Evolutionary conservation across 1,140 invertebrate species (phyloP), one percentile per base, ranked within the genome.

Genomic region (Drosophila miranda): DNA sequence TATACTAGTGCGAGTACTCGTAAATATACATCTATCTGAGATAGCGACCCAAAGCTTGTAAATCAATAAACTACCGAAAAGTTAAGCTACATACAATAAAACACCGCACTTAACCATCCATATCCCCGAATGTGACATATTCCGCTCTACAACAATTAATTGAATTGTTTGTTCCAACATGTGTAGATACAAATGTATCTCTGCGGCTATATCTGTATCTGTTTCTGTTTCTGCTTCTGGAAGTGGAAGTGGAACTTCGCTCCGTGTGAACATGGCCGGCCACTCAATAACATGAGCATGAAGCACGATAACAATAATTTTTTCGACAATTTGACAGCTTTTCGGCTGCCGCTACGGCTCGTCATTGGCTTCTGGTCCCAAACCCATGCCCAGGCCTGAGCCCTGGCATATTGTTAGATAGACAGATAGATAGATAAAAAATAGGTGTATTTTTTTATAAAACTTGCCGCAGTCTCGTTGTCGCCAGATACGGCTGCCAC

Each of bases 61-160:
- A 87, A 87, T 87, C 82, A 87, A 87, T 87, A 87, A 68, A 87
- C 82, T 87, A 87, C 82, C 82, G 75, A 84, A 84, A 75, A 78
- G 50, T 49, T 67, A 30, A 43, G 49, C 51, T 45, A 54, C 41
- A 38, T 38, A 23, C 23, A 26, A 26, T 26, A 26, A 5, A 38
- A 13, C 26, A 13, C 30, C 38, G 13, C 13, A 67, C 26, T 53
- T 34, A 55, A 44, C 62, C 52, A 50, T 50, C 57, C 52, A 78
- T 74, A 69, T 73, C 71, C 60, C 51, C 46, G 48, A 38, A 44
- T 46, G 61, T 83, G 61, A 84, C 81, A 76, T 64, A 79, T 81
- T 70, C 44, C 60, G 78, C 50, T 62, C 63, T 67, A 81, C 83
- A 78, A 76, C 82, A 87, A 82, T 87, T 87, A 87, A 87, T 87